Evolutionary conservation across 2,797 vertebrate genomes (phyloP).

Genomic region (Miichthys miiuy): DNA sequence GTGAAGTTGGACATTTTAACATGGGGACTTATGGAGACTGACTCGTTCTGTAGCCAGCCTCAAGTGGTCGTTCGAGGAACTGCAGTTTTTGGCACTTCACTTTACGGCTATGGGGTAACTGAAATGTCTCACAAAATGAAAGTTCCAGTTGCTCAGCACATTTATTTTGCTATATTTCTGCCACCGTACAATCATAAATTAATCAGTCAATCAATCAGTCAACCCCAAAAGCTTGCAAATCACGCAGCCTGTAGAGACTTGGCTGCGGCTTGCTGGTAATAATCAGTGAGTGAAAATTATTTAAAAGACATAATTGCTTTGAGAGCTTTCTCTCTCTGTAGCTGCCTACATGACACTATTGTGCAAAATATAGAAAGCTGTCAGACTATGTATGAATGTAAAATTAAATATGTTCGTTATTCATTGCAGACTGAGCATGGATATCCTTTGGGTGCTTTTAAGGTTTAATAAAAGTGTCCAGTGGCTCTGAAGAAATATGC

Average conservation of each 20-base stretch:
- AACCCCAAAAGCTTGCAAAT: background rate
- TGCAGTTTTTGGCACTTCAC: too few species aligned
- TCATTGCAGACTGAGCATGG: conserved; percentile 18
- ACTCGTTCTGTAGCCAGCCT: too few species aligned
- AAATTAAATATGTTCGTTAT: conserved; percentile 37
- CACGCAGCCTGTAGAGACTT: conserved; percentile 1
- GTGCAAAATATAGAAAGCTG: conserved; percentile 20
- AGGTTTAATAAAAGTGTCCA: conserved; percentile 53
- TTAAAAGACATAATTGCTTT: conserved; percentile 5
- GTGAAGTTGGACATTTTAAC: too few species aligned
- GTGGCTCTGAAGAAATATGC: conserved; percentile 39
- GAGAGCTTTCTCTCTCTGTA: background rate
- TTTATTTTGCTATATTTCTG: background rate
- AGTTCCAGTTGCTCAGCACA: background rate
- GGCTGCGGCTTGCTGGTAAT: conserved; percentile 1
- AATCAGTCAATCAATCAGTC: conserved; percentile 1
- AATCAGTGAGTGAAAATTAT: conserved; percentile 18
- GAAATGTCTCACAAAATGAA: background rate
- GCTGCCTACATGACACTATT: background rate
- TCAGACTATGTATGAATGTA: conserved; percentile 15
- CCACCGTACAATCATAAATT: background rate
- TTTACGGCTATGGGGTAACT: background rate
- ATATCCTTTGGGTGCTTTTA: conserved; percentile 36
- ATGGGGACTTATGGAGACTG: too few species aligned
- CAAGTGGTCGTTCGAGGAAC: too few species aligned